A percentile compares a stretch with the other conserved stretches of the same genome.
Conservation (phyloP, 2,797 vertebrate genomes). For the Falco berigora region DNA sequence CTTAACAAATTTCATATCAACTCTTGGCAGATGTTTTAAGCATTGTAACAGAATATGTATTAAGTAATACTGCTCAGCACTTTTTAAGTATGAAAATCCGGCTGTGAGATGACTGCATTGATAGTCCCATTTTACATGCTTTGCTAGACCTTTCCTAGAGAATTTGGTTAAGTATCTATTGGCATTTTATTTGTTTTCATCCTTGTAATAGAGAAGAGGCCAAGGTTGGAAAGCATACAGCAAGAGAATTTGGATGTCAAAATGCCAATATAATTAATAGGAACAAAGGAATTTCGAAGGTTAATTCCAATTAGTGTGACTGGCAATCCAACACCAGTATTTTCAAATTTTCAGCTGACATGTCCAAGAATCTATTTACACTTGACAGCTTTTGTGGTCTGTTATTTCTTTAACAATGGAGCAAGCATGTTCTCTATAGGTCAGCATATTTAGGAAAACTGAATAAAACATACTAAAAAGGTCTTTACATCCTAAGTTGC, state of each 20-base stretch:
- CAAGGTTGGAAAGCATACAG: neutral
- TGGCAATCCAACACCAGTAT: neutral
- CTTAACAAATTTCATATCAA: neutral
- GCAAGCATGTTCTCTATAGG: neutral
- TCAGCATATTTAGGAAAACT: conserved; percentile 25
- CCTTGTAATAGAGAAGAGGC: neutral
- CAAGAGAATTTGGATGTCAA: neutral
- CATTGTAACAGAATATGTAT: neutral
- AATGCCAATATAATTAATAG: conserved; percentile 9
- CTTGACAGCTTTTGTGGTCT: conserved; percentile 1
- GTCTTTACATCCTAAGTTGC: neutral
- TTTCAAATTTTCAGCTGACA: conserved; percentile 26
- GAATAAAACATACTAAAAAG: conserved; percentile 21
- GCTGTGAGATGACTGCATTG: neutral
- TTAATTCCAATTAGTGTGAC: conserved; percentile 10
- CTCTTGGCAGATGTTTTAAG: neutral
- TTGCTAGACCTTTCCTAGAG: neutral
- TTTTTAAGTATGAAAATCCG: neutral
- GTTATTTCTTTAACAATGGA: conserved; percentile 24
- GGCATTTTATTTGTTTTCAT: neutral
- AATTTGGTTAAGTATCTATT: neutral
- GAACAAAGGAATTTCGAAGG: neutral
- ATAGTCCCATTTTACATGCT: neutral
- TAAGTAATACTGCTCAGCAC: neutral
- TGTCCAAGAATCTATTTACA: neutral